These are phyloP conservation scores for Serrognathus titanus DNA, from an alignment of 2,888 invertebrate species.

Conservation along the genomic window DNA sequence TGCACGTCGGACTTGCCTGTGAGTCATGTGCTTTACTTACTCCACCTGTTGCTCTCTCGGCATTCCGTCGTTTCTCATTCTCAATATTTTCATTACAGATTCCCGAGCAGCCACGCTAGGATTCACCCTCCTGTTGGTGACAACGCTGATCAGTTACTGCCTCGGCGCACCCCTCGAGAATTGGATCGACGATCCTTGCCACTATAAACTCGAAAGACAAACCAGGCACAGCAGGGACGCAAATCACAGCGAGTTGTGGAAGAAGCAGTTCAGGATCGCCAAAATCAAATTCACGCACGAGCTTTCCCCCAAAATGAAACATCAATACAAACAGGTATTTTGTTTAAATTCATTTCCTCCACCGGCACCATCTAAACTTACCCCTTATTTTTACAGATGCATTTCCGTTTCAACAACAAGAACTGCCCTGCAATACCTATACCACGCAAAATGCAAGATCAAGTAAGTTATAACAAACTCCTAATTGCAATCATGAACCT, in stretches of 20 bases:
- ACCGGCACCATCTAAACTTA: no score
- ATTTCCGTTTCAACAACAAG: no score
- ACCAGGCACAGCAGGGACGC: conserved; percentile 9
- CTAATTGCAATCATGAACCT: no score
- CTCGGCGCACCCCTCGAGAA: not conserved
- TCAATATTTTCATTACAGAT: conserved; percentile 9
- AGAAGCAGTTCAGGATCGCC: conserved; percentile 5
- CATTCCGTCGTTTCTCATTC: not conserved
- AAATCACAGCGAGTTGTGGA: not conserved
- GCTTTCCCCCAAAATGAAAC: not conserved
- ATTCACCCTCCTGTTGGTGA: conserved; percentile 4
- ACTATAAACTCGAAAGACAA: not conserved
- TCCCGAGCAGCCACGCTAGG: conserved; percentile 10
- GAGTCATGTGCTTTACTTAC: conserved; percentile 4
- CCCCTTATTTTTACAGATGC: no score
- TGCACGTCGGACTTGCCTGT: conserved; percentile 6
- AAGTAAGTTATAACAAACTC: no score
- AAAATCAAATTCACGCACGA: not conserved
- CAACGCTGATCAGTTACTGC: conserved; percentile 1
- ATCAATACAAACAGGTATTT: no score
- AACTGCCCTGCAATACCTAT: no score
- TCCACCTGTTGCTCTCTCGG: conserved; percentile 8
- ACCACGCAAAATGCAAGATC: no score
- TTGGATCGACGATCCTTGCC: conserved; percentile 8
- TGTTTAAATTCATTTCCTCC: no score